These are phyloP conservation scores for Sebastolobus altivelis DNA, from an alignment of 2,797 vertebrate species.

Conservation along the genomic window DNA sequence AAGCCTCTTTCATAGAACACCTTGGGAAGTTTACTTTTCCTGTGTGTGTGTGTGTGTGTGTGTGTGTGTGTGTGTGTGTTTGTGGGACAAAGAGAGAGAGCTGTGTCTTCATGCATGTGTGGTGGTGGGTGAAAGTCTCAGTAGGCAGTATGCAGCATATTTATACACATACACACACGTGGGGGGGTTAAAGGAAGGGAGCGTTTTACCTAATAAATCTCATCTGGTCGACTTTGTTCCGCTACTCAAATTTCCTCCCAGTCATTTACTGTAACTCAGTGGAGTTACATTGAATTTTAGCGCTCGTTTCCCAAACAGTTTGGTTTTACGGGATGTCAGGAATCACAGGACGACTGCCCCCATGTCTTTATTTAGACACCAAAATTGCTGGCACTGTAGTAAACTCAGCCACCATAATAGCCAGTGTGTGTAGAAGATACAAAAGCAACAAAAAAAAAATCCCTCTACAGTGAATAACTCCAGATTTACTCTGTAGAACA, in stretches of 20 bases:
- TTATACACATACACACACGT: conserved; percentile 21
- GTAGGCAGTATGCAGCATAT: conserved; percentile 13
- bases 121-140: conserved; percentile 31
- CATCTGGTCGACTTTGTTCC: conserved; percentile 53
- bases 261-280: conserved; percentile 26
- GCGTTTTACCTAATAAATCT: conserved; percentile 55
- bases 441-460: not conserved
- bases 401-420: not conserved
- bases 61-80: conserved; percentile 12
- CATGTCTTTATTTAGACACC: not conserved
- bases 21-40: conserved; percentile 71
- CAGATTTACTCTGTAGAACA: not conserved
- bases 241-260: conserved; percentile 30
- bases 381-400: not conserved
- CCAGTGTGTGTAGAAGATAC: not conserved
- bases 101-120: conserved; percentile 49
- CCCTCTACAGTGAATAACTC: not conserved
- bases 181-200: conserved; percentile 38
- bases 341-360: not conserved
- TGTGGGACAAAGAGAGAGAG: not conserved
- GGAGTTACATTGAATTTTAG: conserved; percentile 3
- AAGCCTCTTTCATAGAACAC: conserved; percentile 75
- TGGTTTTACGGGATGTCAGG: not conserved
- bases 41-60: conserved; percentile 26
- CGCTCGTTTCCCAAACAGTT: not conserved